These are phyloP conservation scores for Antigone vipio DNA, from an alignment of 2,113 vertebrate genomes.

Conservation along the genomic window DNA sequence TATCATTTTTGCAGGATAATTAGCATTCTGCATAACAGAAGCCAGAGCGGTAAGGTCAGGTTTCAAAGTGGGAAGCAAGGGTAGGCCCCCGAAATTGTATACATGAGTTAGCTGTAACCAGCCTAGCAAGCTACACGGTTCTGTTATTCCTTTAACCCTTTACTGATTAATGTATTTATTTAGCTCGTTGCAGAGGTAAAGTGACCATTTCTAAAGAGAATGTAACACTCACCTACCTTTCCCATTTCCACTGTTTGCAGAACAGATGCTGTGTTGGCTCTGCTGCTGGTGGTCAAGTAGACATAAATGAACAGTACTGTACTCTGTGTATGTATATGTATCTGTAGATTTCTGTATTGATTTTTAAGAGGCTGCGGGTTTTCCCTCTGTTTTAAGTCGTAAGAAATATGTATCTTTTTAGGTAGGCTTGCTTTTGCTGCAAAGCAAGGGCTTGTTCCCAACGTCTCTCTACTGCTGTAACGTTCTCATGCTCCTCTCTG, in stretches of 20 bases:
- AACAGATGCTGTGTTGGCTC: background rate
- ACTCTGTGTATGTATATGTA: background rate
- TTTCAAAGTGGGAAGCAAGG: constrained; percentile 7
- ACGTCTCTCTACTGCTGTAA: background rate
- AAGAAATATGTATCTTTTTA: background rate
- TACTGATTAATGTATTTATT: background rate
- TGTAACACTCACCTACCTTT: background rate
- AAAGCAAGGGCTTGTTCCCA: background rate
- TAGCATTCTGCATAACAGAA: background rate
- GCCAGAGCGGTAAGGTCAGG: background rate
- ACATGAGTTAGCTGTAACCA: background rate
- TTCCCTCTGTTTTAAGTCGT: background rate
- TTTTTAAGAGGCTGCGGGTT: background rate
- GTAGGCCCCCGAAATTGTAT: background rate
- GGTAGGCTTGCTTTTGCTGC: background rate
- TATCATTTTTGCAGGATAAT: constrained; percentile 16
- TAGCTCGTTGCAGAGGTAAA: background rate
- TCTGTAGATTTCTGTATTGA: background rate
- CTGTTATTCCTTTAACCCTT: constrained; percentile 3
- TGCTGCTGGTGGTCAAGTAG: background rate
- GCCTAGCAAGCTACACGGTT: background rate
- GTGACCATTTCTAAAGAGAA: background rate
- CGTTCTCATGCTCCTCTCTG: background rate
- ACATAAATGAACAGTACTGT: background rate
- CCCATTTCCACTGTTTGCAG: background rate